These are phyloP conservation scores for Trinectes maculatus DNA, from an alignment of 2,113 vertebrate genomes.

Conservation along the genomic window DNA sequence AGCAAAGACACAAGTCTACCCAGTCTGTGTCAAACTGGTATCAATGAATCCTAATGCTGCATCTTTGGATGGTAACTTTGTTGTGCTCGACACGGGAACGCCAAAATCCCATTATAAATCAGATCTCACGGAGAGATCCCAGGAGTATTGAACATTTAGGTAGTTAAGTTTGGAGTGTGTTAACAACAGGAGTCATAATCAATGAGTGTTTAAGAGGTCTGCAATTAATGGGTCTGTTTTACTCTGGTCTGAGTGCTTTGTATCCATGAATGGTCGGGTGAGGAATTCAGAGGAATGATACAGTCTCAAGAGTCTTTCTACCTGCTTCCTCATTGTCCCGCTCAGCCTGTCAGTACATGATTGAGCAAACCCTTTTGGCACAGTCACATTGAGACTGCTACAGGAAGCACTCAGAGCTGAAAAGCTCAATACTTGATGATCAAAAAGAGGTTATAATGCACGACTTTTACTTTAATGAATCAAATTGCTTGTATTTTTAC, in stretches of 20 bases:
- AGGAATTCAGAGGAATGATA: constrained; percentile 8
- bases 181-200: constrained; percentile 55
- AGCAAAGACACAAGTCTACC: constrained; percentile 51
- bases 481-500: neutral
- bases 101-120: constrained; percentile 49
- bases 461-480: constrained; percentile 7
- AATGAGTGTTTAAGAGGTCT: constrained; percentile 40
- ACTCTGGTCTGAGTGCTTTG: neutral
- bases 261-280: constrained; percentile 7
- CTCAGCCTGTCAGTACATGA: constrained; percentile 17
- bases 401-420: neutral
- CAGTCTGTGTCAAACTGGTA: constrained; percentile 55
- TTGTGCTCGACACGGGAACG: constrained; percentile 51
- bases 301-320: neutral
- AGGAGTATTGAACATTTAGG: constrained; percentile 8
- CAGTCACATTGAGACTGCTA: neutral
- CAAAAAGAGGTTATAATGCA: neutral
- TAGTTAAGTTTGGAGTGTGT: constrained; percentile 30
- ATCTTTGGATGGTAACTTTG: constrained; percentile 70
- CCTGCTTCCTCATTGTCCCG: constrained; percentile 5
- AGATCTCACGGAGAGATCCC: constrained; percentile 16
- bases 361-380: neutral
- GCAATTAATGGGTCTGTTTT: constrained; percentile 19
- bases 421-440: neutral
- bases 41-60: constrained; percentile 69